A percentile compares a stretch with the other conserved stretches of the same genome.
Conservation (phyloP, 1,140 invertebrate species). For the Macrobrachium nipponense region DNA sequence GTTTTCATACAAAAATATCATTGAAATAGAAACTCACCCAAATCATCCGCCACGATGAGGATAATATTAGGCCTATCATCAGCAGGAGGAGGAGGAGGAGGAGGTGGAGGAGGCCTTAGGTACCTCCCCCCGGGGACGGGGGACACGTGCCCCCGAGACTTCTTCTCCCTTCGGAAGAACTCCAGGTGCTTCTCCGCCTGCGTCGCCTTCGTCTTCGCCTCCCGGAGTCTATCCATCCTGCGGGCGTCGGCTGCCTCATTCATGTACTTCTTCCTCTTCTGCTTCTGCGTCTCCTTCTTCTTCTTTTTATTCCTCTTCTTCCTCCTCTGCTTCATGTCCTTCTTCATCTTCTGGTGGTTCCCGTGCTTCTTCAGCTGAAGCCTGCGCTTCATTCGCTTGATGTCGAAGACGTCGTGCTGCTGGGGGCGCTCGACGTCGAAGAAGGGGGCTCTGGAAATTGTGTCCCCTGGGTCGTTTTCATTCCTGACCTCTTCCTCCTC, state of each 20-base stretch:
- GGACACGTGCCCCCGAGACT: too few species aligned
- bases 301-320: not conserved
- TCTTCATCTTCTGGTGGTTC: not conserved
- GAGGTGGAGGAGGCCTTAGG: too few species aligned
- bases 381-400: too few species aligned
- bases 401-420: too few species aligned
- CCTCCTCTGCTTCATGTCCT: not conserved
- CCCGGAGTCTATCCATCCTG: too few species aligned
- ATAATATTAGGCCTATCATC: slow-evolving; percentile 11
- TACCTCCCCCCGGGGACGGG: too few species aligned
- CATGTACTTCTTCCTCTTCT: not conserved
- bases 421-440: too few species aligned
- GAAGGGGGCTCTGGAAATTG: too few species aligned
- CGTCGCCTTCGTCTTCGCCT: not conserved
- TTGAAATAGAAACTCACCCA: slow-evolving; percentile 16
- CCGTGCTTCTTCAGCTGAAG: not conserved
- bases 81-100: too few species aligned
- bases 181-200: not conserved
- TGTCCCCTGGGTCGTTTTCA: too few species aligned
- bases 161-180: too few species aligned
- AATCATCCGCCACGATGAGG: slow-evolving; percentile 28
- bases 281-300: not conserved
- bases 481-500: not conserved
- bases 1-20: not conserved
- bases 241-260: not conserved